Conservation (phyloP, 2,797 vertebrate genomes). For the Percopsis omiscomaycus region DNA sequence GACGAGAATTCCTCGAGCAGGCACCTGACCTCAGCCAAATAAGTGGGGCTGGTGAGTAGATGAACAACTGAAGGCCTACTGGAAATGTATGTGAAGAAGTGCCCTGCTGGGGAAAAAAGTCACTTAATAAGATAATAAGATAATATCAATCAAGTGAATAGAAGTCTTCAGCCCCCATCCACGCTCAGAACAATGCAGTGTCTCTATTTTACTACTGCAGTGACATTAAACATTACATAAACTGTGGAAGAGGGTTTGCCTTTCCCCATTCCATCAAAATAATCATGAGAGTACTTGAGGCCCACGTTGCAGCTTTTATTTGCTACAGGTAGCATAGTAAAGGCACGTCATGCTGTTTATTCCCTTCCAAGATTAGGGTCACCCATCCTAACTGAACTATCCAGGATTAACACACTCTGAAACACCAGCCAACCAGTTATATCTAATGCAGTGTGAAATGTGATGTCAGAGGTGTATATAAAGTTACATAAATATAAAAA, state of each 20-base stretch:
- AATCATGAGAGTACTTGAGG: constrained; percentile 55
- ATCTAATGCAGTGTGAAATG: constrained; percentile 6
- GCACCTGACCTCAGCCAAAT: no score
- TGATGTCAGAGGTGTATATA: constrained; percentile 28
- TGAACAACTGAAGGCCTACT: no score
- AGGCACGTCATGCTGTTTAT: constrained; percentile 56
- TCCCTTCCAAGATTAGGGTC: constrained; percentile 41
- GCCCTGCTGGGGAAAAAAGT: background rate
- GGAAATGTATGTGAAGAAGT: no score
- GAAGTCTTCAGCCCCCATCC: background rate
- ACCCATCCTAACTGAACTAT: constrained; percentile 30
- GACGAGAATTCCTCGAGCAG: no score
- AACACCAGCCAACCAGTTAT: constrained; percentile 2
- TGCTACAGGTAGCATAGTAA: constrained; percentile 36
- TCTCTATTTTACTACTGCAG: constrained; percentile 9
- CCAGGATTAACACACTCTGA: constrained; percentile 20
- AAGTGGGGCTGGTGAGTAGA: no score
- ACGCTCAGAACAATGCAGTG: constrained; percentile 14
- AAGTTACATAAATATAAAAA: constrained; percentile 38
- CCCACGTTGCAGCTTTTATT: constrained; percentile 53
- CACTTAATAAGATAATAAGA: background rate
- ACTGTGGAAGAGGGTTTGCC: constrained; percentile 48
- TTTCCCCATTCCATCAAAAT: constrained; percentile 43
- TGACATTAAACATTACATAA: constrained; percentile 44
- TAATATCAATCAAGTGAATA: background rate